These are phyloP conservation scores for Drosophila baimaii DNA, from an alignment of 1,140 invertebrate species.

Conservation along the genomic window DNA sequence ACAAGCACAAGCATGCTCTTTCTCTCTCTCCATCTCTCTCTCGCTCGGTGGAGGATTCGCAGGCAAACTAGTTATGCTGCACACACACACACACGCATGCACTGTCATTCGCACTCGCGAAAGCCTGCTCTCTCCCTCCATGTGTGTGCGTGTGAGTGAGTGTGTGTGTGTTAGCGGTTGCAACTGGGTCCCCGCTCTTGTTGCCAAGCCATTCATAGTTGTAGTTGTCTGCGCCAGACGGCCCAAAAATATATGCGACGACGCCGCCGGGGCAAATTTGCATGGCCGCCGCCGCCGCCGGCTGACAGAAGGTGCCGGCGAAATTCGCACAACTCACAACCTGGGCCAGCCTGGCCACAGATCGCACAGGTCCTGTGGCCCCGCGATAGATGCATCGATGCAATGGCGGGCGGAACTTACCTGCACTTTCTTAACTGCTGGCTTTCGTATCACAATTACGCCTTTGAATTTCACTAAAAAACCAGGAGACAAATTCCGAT, in stretches of 20 bases:
- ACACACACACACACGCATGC: constrained; percentile 10
- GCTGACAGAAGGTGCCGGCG: constrained; percentile 22
- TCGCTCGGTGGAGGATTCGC: constrained; percentile 34
- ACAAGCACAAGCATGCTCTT: constrained; percentile 9
- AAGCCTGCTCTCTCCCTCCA: constrained; percentile 13
- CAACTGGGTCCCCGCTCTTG: constrained; percentile 26
- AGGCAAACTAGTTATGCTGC: constrained; percentile 68
- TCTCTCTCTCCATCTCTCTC: neutral
- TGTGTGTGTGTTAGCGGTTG: constrained; percentile 31
- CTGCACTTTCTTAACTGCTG: constrained; percentile 21
- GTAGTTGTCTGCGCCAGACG: constrained; percentile 33
- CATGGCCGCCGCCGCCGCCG: constrained; percentile 29
- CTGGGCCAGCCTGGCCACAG: neutral
- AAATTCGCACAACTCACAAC: constrained; percentile 17
- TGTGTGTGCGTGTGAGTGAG: constrained; percentile 9
- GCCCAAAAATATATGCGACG: constrained; percentile 21
- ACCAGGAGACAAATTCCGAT: constrained; percentile 2
- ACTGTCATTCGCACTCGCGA: constrained; percentile 10
- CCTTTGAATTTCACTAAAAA: constrained; percentile 20
- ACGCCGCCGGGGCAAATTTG: constrained; percentile 34
- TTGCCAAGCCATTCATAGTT: constrained; percentile 30
- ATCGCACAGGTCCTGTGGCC: neutral
- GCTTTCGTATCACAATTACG: constrained; percentile 31
- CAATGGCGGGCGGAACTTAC: constrained; percentile 14
- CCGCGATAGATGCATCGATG: too few species aligned